phyloP scores from a whole-genome alignment of 2,797 vertebrate genomes.

The Bucorvus abyssinicus region DNA sequence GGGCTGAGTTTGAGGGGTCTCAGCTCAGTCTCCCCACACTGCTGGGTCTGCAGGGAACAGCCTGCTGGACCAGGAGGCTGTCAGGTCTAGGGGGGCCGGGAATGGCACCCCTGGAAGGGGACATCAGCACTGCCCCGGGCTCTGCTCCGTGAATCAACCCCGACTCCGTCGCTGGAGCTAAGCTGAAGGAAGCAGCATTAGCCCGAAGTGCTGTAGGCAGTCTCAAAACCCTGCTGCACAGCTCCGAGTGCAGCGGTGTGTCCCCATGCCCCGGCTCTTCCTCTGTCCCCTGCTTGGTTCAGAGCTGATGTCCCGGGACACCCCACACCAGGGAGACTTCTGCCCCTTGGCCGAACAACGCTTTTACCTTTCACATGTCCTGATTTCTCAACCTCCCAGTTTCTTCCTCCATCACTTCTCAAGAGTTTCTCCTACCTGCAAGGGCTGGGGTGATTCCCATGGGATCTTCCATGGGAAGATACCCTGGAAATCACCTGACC shows the following conservation, averaged over 20 bases:
- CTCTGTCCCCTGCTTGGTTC: rapidly evolving
- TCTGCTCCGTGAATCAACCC: rapidly evolving
- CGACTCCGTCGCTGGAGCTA: rapidly evolving
- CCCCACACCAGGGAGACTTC: background rate
- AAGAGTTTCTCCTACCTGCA: background rate
- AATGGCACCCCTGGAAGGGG: rapidly evolving
- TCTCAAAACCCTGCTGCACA: rapidly evolving
- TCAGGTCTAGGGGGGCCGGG: rapidly evolving
- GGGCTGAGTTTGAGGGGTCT: background rate
- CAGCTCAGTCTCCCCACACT: background rate
- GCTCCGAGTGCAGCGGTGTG: background rate
- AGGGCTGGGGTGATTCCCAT: background rate
- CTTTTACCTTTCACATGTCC: no score
- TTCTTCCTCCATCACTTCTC: background rate
- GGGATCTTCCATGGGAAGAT: background rate
- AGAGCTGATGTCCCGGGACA: background rate
- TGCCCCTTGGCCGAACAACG: background rate
- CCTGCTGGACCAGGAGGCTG: background rate
- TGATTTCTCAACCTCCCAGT: background rate
- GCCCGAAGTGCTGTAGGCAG: background rate
- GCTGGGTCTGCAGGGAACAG: background rate
- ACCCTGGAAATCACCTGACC: background rate
- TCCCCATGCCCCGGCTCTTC: background rate
- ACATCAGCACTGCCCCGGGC: background rate
- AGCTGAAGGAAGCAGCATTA: background rate